phyloP scores from a whole-genome alignment of 2,797 vertebrate genomes.

The Phataginus tetradactyla region DNA sequence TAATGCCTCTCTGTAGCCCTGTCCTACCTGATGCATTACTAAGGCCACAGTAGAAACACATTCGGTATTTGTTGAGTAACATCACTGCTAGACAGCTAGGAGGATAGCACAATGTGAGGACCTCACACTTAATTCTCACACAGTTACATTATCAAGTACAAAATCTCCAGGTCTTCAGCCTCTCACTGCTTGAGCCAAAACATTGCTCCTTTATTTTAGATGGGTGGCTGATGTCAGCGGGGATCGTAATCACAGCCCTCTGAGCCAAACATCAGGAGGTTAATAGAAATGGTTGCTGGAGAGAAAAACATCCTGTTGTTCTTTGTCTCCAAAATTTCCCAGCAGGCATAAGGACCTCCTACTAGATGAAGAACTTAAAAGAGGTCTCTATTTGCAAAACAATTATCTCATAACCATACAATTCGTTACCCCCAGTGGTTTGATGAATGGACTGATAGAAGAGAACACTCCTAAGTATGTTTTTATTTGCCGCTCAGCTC shows the following conservation, averaged over 20 bases:
- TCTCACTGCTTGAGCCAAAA: constrained; percentile 39
- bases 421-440: constrained; percentile 7
- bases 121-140: constrained; percentile 33
- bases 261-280: constrained; percentile 68
- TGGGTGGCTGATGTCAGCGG: constrained; percentile 64
- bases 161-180: neutral
- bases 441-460: constrained; percentile 8
- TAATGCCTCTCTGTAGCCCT: neutral
- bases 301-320: constrained; percentile 64
- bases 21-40: neutral
- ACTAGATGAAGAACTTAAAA: constrained; percentile 1
- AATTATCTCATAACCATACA: constrained; percentile 52
- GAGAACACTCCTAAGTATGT: neutral
- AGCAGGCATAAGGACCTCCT: constrained; percentile 14
- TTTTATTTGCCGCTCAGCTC: neutral
- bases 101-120: neutral
- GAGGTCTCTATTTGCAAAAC: constrained; percentile 24
- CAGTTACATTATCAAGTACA: neutral
- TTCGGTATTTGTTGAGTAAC: neutral
- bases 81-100: neutral
- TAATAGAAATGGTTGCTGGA: constrained; percentile 68
- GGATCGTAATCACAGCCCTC: constrained; percentile 57
- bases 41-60: neutral
- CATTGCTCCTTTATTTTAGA: neutral
- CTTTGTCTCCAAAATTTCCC: constrained; percentile 48